Evolutionary conservation across 23 tunicate genomes (phyloP).

Genomic region (Halocynthia roretzi): DNA sequence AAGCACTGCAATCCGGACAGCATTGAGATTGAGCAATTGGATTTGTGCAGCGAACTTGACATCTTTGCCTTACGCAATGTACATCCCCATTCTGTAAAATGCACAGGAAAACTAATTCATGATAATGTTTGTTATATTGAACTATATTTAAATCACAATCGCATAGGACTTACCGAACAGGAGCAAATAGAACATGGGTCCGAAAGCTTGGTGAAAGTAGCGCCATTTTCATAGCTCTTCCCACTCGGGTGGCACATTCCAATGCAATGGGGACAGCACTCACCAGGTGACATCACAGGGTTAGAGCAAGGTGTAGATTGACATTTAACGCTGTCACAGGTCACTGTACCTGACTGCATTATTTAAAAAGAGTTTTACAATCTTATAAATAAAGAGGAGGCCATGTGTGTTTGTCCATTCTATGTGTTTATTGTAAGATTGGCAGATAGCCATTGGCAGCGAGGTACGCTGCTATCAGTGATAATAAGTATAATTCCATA

Average conservation of each 20-base stretch:
- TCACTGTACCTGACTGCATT: slow-evolving; percentile 63
- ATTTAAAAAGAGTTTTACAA: neutral
- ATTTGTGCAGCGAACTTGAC: slow-evolving; percentile 46
- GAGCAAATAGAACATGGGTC: slow-evolving; percentile 63
- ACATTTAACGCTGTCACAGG: slow-evolving; percentile 44
- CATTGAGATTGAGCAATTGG: slow-evolving; percentile 35
- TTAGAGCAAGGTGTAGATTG: slow-evolving; percentile 41
- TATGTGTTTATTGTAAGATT: neutral
- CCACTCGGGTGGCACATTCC: slow-evolving; percentile 56
- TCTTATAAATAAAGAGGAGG: neutral
- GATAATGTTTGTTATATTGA: neutral
- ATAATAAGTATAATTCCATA: slow-evolving; percentile 1
- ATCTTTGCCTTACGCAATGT: slow-evolving; percentile 37
- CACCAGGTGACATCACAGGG: slow-evolving; percentile 50
- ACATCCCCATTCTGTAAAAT: slow-evolving; percentile 52
- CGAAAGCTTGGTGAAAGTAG: slow-evolving; percentile 19
- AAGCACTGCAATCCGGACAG: slow-evolving; percentile 75
- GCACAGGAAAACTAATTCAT: neutral
- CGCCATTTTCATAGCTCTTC: slow-evolving; percentile 28
- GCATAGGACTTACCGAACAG: slow-evolving; percentile 41
- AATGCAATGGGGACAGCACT: slow-evolving; percentile 71
- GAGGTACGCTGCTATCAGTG: neutral
- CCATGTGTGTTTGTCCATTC: neutral
- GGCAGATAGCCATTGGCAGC: neutral
- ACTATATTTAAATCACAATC: neutral